A percentile compares a stretch with the other conserved stretches of the same genome.
Conservation (phyloP, 2,113 vertebrate genomes). For the Anthoscopus minutus region DNA sequence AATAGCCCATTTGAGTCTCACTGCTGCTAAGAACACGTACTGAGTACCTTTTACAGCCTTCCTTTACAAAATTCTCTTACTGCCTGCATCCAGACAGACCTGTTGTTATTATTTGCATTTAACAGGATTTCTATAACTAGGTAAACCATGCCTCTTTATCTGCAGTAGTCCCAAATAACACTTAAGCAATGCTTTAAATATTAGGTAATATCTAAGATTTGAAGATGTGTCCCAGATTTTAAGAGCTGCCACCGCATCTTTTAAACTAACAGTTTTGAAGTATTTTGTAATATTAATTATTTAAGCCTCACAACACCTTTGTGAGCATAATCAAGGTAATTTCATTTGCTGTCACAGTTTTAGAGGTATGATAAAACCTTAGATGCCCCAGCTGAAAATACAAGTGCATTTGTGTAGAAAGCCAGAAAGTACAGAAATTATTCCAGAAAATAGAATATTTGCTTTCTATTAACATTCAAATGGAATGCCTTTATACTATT, state of each 20-base stretch:
- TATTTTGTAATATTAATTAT: neutral
- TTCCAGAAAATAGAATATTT: neutral
- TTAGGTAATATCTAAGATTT: neutral
- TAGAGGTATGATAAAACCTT: neutral
- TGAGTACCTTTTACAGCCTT: neutral
- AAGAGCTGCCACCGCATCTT: neutral
- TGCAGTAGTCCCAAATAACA: neutral
- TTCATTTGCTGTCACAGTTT: neutral
- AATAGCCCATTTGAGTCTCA: neutral
- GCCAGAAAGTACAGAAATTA: neutral
- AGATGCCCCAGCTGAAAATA: neutral
- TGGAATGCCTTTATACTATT: neutral
- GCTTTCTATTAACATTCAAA: neutral
- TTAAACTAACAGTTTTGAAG: neutral
- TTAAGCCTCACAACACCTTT: neutral
- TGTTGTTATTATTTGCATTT: neutral
- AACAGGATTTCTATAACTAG: neutral
- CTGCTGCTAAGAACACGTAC: neutral
- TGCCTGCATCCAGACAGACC: neutral
- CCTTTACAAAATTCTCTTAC: neutral
- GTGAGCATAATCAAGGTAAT: neutral
- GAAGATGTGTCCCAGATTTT: neutral
- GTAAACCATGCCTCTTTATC: neutral
- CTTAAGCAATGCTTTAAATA: neutral
- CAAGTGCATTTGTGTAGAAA: neutral